Conservation (phyloP, 2,888 invertebrate species). For the Orthosia cruda region DNA sequence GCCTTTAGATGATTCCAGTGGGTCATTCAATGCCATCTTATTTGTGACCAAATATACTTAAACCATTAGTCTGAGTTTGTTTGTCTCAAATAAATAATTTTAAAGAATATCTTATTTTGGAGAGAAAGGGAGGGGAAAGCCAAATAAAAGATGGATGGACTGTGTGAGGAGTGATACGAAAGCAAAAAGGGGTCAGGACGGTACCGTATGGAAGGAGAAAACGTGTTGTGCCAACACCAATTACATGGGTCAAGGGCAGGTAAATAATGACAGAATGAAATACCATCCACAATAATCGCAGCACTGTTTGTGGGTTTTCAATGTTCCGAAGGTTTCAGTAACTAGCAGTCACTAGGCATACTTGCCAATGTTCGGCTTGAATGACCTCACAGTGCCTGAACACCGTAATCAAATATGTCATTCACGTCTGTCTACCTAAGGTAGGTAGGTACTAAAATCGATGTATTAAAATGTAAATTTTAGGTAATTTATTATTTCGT, state of each 20-base stretch:
- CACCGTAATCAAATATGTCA: conserved; percentile 3
- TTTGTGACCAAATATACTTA: neutral
- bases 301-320: neutral
- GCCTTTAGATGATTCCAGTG: neutral
- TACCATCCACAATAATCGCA: neutral
- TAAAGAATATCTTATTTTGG: neutral
- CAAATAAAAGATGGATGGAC: too few species aligned
- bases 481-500: conserved; percentile 18
- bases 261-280: neutral
- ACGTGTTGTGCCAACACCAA: too few species aligned
- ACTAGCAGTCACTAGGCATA: neutral
- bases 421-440: conserved; percentile 12
- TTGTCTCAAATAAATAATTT: neutral
- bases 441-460: conserved; percentile 2
- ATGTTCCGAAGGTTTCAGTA: neutral
- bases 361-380: conserved; percentile 2
- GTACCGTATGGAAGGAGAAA: too few species aligned
- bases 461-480: conserved; percentile 25
- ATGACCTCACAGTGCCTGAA: conserved; percentile 11
- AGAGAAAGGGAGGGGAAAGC: too few species aligned
- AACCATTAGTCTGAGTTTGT: neutral
- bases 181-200: too few species aligned
- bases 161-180: too few species aligned
- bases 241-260: too few species aligned
- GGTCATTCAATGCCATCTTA: neutral